phyloP scores from a whole-genome alignment of 2,113 vertebrate species.

The Bubo bubo region DNA sequence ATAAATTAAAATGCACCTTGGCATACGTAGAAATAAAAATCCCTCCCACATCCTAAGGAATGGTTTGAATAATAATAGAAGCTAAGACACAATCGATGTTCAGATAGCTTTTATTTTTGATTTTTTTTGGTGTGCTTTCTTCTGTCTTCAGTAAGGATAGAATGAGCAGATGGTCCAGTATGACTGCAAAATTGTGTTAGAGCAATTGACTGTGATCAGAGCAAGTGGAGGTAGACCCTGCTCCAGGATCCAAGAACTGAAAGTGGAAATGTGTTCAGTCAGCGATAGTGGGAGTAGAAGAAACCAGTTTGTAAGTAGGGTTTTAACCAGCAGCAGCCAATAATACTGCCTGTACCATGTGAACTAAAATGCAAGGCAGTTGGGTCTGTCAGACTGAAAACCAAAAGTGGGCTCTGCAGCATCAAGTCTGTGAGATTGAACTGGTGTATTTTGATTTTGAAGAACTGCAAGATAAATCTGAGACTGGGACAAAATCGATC shows the following conservation, averaged over 20 bases:
- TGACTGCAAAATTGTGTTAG: background rate
- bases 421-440: background rate
- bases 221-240: background rate
- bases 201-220: background rate
- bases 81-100: background rate
- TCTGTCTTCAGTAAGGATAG: background rate
- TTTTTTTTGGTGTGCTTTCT: background rate
- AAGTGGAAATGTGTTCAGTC: background rate
- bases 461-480: background rate
- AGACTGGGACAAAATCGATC: fast-evolving
- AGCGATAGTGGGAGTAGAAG: background rate
- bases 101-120: background rate
- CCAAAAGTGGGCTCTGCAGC: background rate
- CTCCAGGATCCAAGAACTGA: background rate
- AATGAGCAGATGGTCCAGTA: background rate
- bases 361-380: background rate
- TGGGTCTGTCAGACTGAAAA: background rate
- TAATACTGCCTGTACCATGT: background rate
- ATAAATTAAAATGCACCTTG: background rate
- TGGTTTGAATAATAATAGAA: background rate
- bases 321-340: background rate
- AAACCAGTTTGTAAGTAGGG: background rate
- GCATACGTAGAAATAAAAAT: background rate
- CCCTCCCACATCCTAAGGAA: background rate
- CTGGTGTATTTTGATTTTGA: background rate